Conservation (phyloP, 1,140 invertebrate species). For the Leptestheria dahalacensis region DNA sequence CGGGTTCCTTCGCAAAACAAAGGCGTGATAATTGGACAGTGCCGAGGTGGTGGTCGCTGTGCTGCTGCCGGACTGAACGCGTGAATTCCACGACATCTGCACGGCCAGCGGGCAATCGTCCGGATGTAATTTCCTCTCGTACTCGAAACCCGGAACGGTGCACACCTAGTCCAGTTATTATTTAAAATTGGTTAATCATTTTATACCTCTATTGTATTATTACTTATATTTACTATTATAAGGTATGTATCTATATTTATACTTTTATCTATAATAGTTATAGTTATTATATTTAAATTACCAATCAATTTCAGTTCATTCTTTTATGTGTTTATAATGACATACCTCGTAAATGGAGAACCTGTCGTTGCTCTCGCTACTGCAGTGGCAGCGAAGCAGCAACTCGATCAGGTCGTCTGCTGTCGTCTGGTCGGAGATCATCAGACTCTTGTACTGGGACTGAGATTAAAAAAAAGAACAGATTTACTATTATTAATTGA, state of each 20-base stretch:
- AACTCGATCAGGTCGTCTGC: slow-evolving; percentile 74
- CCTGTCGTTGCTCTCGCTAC: slow-evolving; percentile 59
- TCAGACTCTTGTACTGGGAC: slow-evolving; percentile 80
- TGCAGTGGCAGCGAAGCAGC: slow-evolving; percentile 69
- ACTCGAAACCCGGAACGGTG: slow-evolving; percentile 41
- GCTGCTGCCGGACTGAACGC: not conserved
- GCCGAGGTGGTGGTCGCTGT: slow-evolving; percentile 4
- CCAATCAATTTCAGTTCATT: not conserved
- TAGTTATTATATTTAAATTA: not conserved
- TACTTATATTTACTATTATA: too few species aligned
- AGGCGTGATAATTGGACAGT: slow-evolving; percentile 22
- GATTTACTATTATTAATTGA: not conserved
- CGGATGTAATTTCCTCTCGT: slow-evolving; percentile 69
- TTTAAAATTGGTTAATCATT: too few species aligned
- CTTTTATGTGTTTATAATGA: too few species aligned
- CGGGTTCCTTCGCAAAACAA: slow-evolving; percentile 25
- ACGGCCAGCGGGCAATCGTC: slow-evolving; percentile 70
- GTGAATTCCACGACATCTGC: slow-evolving; percentile 48
- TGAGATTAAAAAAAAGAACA: slow-evolving; percentile 26
- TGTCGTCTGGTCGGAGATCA: slow-evolving; percentile 77
- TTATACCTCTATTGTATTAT: too few species aligned
- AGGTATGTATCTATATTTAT: too few species aligned
- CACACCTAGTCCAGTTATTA: slow-evolving; percentile 36
- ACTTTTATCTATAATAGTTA: too few species aligned
- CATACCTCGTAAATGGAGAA: slow-evolving; percentile 75